phyloP scores from a whole-genome alignment of 2,113 vertebrate species.

The Planiliza haematocheilus region DNA sequence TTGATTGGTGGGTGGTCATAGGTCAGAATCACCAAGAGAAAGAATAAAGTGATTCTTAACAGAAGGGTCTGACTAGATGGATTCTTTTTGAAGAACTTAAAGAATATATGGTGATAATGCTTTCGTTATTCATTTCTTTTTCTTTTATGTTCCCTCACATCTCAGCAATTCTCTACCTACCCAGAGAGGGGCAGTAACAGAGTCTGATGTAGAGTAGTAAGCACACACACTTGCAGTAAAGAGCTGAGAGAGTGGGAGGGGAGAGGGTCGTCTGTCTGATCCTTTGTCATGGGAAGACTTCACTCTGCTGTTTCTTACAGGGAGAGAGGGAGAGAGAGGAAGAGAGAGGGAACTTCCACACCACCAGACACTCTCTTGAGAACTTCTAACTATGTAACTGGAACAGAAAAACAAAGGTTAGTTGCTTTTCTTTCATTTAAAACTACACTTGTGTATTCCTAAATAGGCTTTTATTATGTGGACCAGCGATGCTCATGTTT shows the following conservation, averaged over 20 bases:
- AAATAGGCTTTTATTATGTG: background rate
- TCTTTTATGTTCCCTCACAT: background rate
- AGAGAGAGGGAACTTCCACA: constrained; percentile 19
- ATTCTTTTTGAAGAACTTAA: background rate
- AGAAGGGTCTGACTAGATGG: background rate
- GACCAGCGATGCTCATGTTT: constrained; percentile 42
- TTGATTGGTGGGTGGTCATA: constrained; percentile 42
- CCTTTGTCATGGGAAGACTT: constrained; percentile 78
- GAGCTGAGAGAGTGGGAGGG: constrained; percentile 60
- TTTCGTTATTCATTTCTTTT: background rate
- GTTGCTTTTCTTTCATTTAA: constrained; percentile 12
- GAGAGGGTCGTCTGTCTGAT: constrained; percentile 68
- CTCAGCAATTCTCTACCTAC: constrained; percentile 11
- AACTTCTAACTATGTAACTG: constrained; percentile 51
- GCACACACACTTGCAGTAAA: constrained; percentile 8
- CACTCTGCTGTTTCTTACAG: constrained; percentile 35
- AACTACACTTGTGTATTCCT: background rate
- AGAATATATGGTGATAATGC: background rate
- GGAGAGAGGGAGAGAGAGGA: background rate
- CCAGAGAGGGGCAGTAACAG: constrained; percentile 63
- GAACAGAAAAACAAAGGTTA: constrained; percentile 66
- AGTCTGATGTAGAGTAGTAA: constrained; percentile 42
- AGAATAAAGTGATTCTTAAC: background rate
- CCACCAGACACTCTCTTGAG: background rate
- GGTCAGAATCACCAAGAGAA: constrained; percentile 10